Conservation (phyloP, 2,797 vertebrate genomes). For the Helarctos malayanus region DNA sequence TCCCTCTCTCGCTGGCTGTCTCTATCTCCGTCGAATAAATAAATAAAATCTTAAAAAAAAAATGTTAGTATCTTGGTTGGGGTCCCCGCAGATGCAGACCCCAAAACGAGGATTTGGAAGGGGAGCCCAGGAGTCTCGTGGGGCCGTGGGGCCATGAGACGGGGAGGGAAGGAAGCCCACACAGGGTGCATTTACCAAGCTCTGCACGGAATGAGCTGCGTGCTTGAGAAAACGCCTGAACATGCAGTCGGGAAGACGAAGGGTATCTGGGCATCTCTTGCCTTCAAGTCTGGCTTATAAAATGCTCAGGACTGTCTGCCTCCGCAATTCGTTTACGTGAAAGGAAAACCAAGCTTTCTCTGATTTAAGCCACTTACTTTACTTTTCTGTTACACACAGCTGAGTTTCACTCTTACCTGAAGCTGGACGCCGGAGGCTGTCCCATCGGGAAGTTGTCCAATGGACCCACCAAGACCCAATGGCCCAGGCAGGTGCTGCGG, state of each 20-base stretch:
- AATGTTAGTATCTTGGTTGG: neutral
- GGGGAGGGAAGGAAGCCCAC: neutral
- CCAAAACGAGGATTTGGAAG: neutral
- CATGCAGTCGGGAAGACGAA: neutral
- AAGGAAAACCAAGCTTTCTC: neutral
- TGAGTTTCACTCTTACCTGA: neutral
- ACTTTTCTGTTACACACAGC: neutral
- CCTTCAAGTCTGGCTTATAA: neutral
- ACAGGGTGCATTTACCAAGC: neutral
- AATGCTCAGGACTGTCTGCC: neutral
- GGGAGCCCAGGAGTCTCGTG: neutral
- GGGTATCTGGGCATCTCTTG: neutral
- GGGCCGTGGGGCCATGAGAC: accelerated
- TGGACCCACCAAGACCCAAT: neutral
- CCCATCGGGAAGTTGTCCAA: neutral
- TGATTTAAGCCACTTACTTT: neutral
- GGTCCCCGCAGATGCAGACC: neutral
- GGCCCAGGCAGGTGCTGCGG: neutral
- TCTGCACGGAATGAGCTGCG: neutral
- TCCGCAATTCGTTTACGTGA: neutral
- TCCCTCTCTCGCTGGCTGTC: too few relatives aligned
- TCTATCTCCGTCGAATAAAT: too few relatives aligned
- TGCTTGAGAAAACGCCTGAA: neutral
- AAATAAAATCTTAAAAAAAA: too few relatives aligned
- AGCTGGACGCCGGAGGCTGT: neutral